A percentile compares a stretch with the other conserved stretches of the same genome.
phyloP scores from a whole-genome alignment of 2,113 vertebrate genomes.

The Ictalurus punctatus region DNA sequence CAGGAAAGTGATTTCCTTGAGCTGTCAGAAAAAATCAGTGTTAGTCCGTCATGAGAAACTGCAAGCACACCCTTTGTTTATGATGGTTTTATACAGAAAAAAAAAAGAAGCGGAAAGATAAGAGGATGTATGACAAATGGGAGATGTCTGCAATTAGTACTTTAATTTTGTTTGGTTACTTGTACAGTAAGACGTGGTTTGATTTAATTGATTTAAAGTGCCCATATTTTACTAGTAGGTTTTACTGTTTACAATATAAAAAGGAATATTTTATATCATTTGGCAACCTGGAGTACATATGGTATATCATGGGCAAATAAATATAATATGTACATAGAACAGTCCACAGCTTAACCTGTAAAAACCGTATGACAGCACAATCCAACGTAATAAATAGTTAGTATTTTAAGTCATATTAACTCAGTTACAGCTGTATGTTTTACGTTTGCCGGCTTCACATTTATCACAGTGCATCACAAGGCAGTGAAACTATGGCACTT shows the following conservation, averaged over 20 bases:
- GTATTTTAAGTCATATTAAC: conserved; percentile 99
- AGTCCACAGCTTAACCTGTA: conserved; percentile 53
- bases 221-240: background rate
- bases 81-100: conserved; percentile 6
- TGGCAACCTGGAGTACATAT: background rate
- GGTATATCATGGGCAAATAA: conserved; percentile 40
- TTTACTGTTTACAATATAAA: background rate
- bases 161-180: background rate
- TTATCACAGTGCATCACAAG: conserved; percentile 79
- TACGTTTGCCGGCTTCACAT: conserved; percentile 85
- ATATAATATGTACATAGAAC: conserved; percentile 32
- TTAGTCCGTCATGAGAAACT: conserved; percentile 42
- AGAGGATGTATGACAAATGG: conserved; percentile 47
- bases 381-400: conserved; percentile 89
- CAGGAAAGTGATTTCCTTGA: conserved; percentile 80
- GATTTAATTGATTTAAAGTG: background rate
- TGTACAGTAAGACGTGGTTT: background rate
- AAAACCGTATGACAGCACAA: conserved; percentile 63
- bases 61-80: conserved; percentile 36
- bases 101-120: conserved; percentile 18
- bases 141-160: background rate
- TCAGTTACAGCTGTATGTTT: conserved; percentile 96
- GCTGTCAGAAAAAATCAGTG: conserved; percentile 81
- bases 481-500: conserved; percentile 76
- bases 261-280: background rate